A percentile compares a stretch with the other conserved stretches of the same genome.
These are phyloP conservation scores for Agapornis canus DNA, from an alignment of 2,797 vertebrate species.

Conservation along the genomic window DNA sequence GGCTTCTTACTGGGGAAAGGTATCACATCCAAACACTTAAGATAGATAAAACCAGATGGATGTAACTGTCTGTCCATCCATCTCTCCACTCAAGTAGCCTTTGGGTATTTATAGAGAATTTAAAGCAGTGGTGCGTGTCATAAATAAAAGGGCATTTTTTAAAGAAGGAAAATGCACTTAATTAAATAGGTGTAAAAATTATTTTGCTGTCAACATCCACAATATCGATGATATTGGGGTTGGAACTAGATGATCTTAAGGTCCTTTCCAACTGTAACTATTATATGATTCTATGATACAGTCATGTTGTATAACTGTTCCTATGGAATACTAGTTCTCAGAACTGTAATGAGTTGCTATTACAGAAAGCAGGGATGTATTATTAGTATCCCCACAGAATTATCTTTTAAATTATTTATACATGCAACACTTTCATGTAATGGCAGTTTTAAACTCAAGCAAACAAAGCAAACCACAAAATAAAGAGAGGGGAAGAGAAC, in stretches of 20 bases:
- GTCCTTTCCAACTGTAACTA: too few relatives aligned
- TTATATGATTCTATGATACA: not conserved
- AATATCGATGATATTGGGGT: constrained; percentile 6
- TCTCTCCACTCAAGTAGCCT: not conserved
- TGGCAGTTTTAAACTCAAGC: constrained; percentile 81
- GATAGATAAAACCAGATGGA: constrained; percentile 42
- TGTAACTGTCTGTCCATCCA: constrained; percentile 17
- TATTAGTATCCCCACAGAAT: constrained; percentile 81
- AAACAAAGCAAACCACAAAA: constrained; percentile 84
- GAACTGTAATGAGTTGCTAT: constrained; percentile 69
- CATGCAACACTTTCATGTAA: constrained; percentile 80
- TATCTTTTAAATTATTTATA: constrained; percentile 89
- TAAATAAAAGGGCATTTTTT: constrained; percentile 43
- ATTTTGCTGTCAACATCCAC: constrained; percentile 60
- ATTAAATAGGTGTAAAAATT: constrained; percentile 65
- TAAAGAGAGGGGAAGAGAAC: constrained; percentile 80
- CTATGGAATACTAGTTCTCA: constrained; percentile 53
- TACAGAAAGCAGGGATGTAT: constrained; percentile 75
- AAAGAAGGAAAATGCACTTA: constrained; percentile 63
- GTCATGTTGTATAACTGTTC: constrained; percentile 57
- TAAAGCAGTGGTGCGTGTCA: constrained; percentile 22
- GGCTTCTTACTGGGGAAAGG: constrained; percentile 64
- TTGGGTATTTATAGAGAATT: constrained; percentile 1
- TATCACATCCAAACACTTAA: constrained; percentile 54
- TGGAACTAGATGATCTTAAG: too few relatives aligned